A percentile compares a stretch with the other conserved stretches of the same genome.
Conservation (phyloP, 2,113 vertebrate genomes). For the Neogobius melanostomus region DNA sequence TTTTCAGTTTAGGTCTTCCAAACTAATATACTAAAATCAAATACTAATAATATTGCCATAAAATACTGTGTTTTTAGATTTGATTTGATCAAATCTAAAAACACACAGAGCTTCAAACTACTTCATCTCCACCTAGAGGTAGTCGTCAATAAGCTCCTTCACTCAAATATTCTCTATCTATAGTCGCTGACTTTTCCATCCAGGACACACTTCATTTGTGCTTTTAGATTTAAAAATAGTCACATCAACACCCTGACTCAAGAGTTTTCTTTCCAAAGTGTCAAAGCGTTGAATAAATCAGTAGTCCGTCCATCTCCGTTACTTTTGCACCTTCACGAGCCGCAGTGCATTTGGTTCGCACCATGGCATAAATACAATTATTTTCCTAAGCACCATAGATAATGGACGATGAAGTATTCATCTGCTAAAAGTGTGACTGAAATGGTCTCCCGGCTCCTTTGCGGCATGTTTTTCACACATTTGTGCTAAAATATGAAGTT, state of each 20-base stretch:
- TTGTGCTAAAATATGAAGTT: constrained; percentile 26
- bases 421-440: constrained; percentile 28
- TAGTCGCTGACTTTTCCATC: too few species aligned
- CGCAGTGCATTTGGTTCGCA: constrained; percentile 60
- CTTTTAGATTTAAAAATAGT: constrained; percentile 36
- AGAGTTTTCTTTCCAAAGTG: constrained; percentile 44
- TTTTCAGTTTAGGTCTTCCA: too few species aligned
- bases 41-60: too few species aligned
- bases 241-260: constrained; percentile 19
- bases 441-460: constrained; percentile 26
- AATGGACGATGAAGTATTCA: constrained; percentile 46
- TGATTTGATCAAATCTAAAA: too few species aligned
- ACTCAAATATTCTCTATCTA: too few species aligned
- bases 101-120: too few species aligned
- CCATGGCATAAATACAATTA: constrained; percentile 54
- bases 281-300: constrained; percentile 63
- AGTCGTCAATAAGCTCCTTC: too few species aligned
- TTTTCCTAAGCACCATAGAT: constrained; percentile 34
- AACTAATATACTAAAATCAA: too few species aligned
- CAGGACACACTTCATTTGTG: constrained; percentile 7
- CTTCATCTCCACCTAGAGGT: too few species aligned
- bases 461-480: constrained; percentile 44
- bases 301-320: constrained; percentile 4
- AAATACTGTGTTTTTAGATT: too few species aligned
- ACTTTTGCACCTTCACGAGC: constrained; percentile 21